Evolutionary conservation across 2,888 invertebrate genomes (phyloP).

Genomic region (Troides oblongomaculatus): DNA sequence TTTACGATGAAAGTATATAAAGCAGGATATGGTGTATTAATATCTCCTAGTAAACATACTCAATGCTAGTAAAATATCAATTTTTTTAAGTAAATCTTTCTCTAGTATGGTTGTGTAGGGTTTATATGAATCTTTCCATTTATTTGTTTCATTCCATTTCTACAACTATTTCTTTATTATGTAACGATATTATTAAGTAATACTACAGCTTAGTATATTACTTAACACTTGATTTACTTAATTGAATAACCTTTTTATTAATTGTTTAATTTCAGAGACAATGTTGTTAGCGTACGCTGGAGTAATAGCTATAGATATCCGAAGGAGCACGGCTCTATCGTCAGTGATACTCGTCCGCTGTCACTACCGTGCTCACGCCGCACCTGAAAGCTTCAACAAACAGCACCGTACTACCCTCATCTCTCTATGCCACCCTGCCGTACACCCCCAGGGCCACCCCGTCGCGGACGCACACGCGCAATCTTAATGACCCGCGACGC

Average conservation of each 20-base stretch:
- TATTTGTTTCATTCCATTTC: too few relatives aligned
- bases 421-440: slow-evolving; percentile 32
- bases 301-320: neutral
- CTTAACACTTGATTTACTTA: neutral
- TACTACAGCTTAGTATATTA: neutral
- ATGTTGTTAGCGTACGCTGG: neutral
- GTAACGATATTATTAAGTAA: too few relatives aligned
- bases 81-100: too few relatives aligned
- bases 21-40: too few relatives aligned
- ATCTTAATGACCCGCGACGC: slow-evolving; percentile 60
- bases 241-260: neutral
- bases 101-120: too few relatives aligned
- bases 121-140: too few relatives aligned
- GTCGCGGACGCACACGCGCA: slow-evolving; percentile 58
- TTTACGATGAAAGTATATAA: too few relatives aligned
- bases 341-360: slow-evolving; percentile 7
- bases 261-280: neutral
- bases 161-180: too few relatives aligned
- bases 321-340: neutral
- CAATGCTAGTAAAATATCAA: too few relatives aligned
- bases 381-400: slow-evolving; percentile 28
- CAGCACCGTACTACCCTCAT: neutral
- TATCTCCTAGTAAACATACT: too few relatives aligned
- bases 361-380: slow-evolving; percentile 13
- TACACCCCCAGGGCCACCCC: neutral